A percentile compares a stretch with the other conserved stretches of the same genome.
phyloP scores from a whole-genome alignment of 2,797 vertebrate species.

The Anguilla obscura region DNA sequence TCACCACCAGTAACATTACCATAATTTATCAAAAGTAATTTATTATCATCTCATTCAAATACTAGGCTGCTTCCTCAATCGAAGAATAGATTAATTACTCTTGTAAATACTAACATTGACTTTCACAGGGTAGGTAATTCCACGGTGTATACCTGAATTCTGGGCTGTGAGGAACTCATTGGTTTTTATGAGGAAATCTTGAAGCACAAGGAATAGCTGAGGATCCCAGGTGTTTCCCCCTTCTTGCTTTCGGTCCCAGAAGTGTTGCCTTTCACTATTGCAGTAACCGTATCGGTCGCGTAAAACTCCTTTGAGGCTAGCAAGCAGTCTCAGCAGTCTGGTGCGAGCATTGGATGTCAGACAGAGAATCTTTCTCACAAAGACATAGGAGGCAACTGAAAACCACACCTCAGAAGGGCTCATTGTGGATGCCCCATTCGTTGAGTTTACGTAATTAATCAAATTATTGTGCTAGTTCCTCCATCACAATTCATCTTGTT shows the following conservation, averaged over 20 bases:
- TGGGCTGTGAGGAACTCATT: background rate
- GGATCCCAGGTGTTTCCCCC: constrained; percentile 12
- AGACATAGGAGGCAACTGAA: background rate
- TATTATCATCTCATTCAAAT: background rate
- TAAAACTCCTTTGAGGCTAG: background rate
- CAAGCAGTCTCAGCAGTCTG: background rate
- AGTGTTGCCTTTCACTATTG: background rate
- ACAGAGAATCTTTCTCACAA: background rate
- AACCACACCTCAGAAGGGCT: background rate
- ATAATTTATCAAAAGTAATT: background rate
- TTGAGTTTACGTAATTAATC: background rate
- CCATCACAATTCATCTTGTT: background rate
- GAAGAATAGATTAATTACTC: background rate
- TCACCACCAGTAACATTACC: background rate
- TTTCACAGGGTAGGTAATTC: background rate
- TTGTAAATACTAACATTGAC: background rate
- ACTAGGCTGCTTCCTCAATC: background rate
- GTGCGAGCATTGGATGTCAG: background rate
- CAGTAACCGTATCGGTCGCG: background rate
- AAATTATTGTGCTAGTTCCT: background rate
- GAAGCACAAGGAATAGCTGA: background rate
- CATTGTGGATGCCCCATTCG: background rate
- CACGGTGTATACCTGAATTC: background rate
- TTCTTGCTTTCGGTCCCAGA: background rate
- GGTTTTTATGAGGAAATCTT: background rate